A percentile compares a stretch with the other conserved stretches of the same genome.
These are phyloP conservation scores for Xiphophorus couchianus DNA, from an alignment of 2,113 vertebrate genomes.

Conservation along the genomic window DNA sequence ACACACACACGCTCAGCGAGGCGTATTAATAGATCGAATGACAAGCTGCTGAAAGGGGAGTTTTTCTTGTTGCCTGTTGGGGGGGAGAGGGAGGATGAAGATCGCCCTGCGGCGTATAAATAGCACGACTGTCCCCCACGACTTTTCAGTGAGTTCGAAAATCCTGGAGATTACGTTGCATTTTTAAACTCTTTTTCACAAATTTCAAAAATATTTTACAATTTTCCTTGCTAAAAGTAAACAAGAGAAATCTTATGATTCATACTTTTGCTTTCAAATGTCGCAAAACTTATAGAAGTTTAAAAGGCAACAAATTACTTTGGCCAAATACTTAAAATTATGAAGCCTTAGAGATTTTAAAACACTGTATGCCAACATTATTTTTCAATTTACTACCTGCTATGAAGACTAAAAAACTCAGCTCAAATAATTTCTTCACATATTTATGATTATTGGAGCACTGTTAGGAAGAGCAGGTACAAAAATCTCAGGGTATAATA, in stretches of 20 bases:
- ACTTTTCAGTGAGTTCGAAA: conserved; percentile 34
- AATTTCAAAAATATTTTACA: neutral
- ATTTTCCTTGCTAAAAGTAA: neutral
- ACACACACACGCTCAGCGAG: conserved; percentile 31
- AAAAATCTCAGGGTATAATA: neutral
- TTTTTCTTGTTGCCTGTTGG: conserved; percentile 74
- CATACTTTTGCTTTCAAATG: neutral
- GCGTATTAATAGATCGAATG: conserved; percentile 78
- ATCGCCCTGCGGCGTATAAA: conserved; percentile 69
- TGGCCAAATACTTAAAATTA: neutral
- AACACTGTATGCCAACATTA: neutral
- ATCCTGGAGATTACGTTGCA: neutral
- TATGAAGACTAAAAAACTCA: conserved; percentile 14
- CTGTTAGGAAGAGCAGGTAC: neutral
- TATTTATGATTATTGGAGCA: conserved; percentile 12
- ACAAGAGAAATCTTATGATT: neutral
- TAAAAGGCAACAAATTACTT: neutral
- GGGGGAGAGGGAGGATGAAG: conserved; percentile 57
- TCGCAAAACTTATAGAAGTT: neutral
- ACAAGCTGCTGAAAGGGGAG: conserved; percentile 79
- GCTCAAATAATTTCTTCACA: conserved; percentile 17
- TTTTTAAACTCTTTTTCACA: neutral
- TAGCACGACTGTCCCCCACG: conserved; percentile 70
- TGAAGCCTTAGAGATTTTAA: neutral
- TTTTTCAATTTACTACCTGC: neutral